phyloP scores from a whole-genome alignment of 2,113 vertebrate genomes.

The Trachemys scripta region DNA sequence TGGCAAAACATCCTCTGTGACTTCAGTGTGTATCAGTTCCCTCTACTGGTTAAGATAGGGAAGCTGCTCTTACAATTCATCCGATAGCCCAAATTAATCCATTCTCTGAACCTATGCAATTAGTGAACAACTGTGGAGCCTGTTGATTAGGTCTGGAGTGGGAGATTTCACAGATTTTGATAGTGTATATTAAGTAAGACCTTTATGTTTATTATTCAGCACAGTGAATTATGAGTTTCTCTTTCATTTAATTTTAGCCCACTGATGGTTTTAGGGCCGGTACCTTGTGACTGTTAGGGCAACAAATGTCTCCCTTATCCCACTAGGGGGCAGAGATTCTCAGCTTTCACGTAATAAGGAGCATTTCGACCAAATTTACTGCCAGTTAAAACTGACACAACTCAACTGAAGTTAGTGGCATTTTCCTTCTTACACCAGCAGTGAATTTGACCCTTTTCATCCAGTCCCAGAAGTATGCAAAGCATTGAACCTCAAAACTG shows the following conservation, averaged over 20 bases:
- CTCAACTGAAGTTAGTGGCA: background rate
- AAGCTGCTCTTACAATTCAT: background rate
- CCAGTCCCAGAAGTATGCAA: accelerated
- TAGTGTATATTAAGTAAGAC: background rate
- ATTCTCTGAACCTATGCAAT: background rate
- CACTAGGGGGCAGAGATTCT: background rate
- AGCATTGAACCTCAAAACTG: background rate
- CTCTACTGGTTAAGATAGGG: constrained; percentile 50
- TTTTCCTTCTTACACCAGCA: background rate
- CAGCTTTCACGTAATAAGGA: background rate
- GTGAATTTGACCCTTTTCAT: background rate
- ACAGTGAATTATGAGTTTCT: background rate
- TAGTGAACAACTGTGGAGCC: background rate
- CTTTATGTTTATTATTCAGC: background rate
- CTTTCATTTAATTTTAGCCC: background rate
- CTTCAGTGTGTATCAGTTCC: constrained; percentile 44
- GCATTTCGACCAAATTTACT: background rate
- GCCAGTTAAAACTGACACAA: background rate
- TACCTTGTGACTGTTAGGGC: background rate
- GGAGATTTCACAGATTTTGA: background rate
- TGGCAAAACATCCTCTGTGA: background rate
- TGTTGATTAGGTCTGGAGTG: background rate
- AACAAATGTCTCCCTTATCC: background rate
- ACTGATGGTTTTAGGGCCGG: background rate
- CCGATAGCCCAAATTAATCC: too few relatives aligned